Evolutionary conservation across 2,113 vertebrate genomes (phyloP).

Genomic region (Procapra przewalskii): DNA sequence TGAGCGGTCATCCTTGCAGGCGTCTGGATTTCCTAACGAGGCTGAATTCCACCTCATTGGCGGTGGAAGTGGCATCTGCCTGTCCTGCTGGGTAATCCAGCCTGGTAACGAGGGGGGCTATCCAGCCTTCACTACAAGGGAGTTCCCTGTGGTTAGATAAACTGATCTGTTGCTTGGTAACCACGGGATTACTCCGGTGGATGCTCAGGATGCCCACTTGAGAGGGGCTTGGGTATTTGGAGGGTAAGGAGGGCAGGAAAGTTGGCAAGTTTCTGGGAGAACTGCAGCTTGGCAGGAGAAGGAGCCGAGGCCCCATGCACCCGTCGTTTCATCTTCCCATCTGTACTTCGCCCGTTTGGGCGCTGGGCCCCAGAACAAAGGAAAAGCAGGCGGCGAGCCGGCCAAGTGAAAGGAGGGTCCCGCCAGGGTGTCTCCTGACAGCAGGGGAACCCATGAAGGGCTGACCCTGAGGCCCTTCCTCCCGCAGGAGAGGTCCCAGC

Average conservation of each 20-base stretch:
- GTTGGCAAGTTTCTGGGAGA: neutral
- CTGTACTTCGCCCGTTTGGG: neutral
- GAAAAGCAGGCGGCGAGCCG: neutral
- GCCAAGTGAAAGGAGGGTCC: neutral
- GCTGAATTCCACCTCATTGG: conserved; percentile 69
- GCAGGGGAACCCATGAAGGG: neutral
- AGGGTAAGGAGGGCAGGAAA: conserved; percentile 21
- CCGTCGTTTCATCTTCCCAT: neutral
- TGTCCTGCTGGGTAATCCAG: conserved; percentile 70
- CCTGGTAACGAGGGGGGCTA: conserved; percentile 29
- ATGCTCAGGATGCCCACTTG: conserved; percentile 33
- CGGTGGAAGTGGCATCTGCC: conserved; percentile 68
- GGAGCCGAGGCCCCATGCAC: rapidly evolving
- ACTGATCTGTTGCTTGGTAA: conserved; percentile 78
- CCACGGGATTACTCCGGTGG: conserved; percentile 54
- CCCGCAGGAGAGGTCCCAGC: neutral
- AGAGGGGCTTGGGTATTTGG: neutral
- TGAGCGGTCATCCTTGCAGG: conserved; percentile 33
- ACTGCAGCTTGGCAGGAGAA: neutral
- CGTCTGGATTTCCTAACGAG: conserved; percentile 67
- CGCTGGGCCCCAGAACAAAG: neutral
- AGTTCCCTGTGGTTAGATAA: conserved; percentile 72
- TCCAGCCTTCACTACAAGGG: conserved; percentile 65
- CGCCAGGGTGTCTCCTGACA: neutral
- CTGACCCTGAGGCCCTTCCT: neutral